Evolutionary conservation across 2,113 vertebrate species (phyloP).

Genomic region (Spea bombifrons): DNA sequence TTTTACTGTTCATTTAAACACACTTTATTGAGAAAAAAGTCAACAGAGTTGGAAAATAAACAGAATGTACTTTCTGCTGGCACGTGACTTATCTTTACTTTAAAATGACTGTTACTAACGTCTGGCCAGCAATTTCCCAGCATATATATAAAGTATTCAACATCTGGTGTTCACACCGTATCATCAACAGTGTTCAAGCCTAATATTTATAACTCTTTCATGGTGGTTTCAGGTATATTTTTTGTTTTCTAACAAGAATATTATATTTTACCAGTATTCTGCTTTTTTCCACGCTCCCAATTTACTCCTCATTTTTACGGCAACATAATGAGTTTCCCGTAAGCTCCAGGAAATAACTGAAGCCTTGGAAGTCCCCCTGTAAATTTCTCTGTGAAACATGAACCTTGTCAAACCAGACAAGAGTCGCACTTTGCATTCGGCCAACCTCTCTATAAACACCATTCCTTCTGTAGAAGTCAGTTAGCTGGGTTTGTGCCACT

Average conservation of each 20-base stretch:
- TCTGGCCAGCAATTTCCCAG: constrained; percentile 13
- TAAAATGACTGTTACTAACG: background rate
- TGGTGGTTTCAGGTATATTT: background rate
- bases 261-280: background rate
- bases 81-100: constrained; percentile 21
- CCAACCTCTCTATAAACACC: constrained; percentile 42
- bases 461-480: constrained; percentile 42
- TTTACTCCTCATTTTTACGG: background rate
- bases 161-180: background rate
- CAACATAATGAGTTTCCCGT: constrained; percentile 28
- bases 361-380: constrained; percentile 37
- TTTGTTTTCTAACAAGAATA: constrained; percentile 7
- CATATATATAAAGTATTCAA: constrained; percentile 20
- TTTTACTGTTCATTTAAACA: too few relatives aligned
- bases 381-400: constrained; percentile 42
- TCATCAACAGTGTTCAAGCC: background rate
- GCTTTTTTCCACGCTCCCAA: background rate
- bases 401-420: constrained; percentile 28
- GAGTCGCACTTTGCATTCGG: constrained; percentile 20
- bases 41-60: background rate
- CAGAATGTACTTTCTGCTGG: constrained; percentile 1
- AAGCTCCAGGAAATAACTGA: constrained; percentile 33
- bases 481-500: constrained; percentile 13
- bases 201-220: constrained; percentile 17
- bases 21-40: background rate